These are phyloP conservation scores for Aethes cnicana DNA, from an alignment of 2,888 invertebrate species.

Conservation along the genomic window DNA sequence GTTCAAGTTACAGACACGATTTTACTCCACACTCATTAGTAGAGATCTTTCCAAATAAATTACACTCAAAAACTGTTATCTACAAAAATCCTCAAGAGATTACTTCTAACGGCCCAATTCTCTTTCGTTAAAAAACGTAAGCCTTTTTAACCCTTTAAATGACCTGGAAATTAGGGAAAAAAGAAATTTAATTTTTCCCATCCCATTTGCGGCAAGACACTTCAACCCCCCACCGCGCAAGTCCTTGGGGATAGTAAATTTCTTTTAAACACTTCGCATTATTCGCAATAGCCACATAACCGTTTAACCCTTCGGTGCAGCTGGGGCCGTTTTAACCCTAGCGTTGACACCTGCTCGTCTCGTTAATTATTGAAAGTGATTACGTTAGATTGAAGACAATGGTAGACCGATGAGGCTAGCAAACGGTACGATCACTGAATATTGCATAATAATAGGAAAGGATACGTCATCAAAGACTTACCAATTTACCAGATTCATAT, in stretches of 20 bases:
- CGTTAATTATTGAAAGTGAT: slow-evolving; percentile 21
- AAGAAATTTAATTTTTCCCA: slow-evolving; percentile 28
- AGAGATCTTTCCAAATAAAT: no score
- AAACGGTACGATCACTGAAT: no score
- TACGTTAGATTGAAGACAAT: no score
- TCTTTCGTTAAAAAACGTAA: slow-evolving; percentile 16
- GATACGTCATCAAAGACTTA: background rate
- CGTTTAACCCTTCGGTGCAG: slow-evolving; percentile 73
- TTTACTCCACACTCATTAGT: no score
- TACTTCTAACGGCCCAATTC: slow-evolving; percentile 19
- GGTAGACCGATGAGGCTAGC: no score
- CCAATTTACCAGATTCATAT: no score
- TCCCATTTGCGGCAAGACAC: slow-evolving; percentile 46
- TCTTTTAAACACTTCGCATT: slow-evolving; percentile 75
- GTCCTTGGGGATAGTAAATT: slow-evolving; percentile 63
- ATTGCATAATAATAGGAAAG: no score
- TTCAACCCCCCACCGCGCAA: slow-evolving; percentile 53
- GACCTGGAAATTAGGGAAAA: slow-evolving; percentile 26
- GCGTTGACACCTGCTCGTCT: slow-evolving; percentile 32
- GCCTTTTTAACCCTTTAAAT: slow-evolving; percentile 28
- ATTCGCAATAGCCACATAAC: slow-evolving; percentile 74
- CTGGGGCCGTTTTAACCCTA: slow-evolving; percentile 58
- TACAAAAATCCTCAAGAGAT: background rate
- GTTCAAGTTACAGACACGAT: no score
- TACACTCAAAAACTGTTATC: background rate